phyloP scores from a whole-genome alignment of 2,888 invertebrate genomes.

The Scrobipalpa costella region DNA sequence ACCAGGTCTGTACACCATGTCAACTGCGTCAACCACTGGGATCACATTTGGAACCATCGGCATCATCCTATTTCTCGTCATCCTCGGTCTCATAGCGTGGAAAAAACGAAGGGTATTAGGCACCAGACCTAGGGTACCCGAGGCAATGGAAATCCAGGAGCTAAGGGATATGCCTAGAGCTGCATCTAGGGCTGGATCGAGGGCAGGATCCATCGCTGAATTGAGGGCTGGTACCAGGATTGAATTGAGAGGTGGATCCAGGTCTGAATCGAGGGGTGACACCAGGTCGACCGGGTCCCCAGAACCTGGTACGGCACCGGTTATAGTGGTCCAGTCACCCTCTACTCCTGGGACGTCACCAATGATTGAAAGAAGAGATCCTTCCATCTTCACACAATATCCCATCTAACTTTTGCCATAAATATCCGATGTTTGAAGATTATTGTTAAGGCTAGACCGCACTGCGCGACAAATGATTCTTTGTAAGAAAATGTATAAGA shows the following conservation, averaged over 20 bases:
- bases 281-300: slow-evolving; percentile 28
- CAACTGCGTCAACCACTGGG: slow-evolving; percentile 67
- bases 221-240: slow-evolving; percentile 19
- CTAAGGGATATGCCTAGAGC: slow-evolving; percentile 29
- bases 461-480: too few species aligned
- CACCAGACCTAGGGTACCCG: slow-evolving; percentile 38
- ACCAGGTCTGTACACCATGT: slow-evolving; percentile 65
- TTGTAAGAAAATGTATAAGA: too few species aligned
- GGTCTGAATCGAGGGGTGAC: slow-evolving; percentile 22
- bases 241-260: too few species aligned
- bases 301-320: slow-evolving; percentile 40
- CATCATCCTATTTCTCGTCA: slow-evolving; percentile 45
- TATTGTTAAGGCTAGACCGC: too few species aligned
- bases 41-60: slow-evolving; percentile 60
- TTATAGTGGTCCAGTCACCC: slow-evolving; percentile 54
- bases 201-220: slow-evolving; percentile 14
- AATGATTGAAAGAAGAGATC: background rate
- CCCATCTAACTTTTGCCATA: background rate
- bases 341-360: slow-evolving; percentile 43
- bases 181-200: slow-evolving; percentile 24
- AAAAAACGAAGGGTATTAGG: slow-evolving; percentile 57
- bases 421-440: too few species aligned
- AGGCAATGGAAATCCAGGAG: slow-evolving; percentile 53
- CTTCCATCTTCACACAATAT: background rate
- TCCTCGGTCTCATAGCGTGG: slow-evolving; percentile 60